A percentile compares a stretch with the other conserved stretches of the same genome.
Evolutionary conservation across 1,140 invertebrate species (phyloP).

Genomic region (Tenebrio molitor): DNA sequence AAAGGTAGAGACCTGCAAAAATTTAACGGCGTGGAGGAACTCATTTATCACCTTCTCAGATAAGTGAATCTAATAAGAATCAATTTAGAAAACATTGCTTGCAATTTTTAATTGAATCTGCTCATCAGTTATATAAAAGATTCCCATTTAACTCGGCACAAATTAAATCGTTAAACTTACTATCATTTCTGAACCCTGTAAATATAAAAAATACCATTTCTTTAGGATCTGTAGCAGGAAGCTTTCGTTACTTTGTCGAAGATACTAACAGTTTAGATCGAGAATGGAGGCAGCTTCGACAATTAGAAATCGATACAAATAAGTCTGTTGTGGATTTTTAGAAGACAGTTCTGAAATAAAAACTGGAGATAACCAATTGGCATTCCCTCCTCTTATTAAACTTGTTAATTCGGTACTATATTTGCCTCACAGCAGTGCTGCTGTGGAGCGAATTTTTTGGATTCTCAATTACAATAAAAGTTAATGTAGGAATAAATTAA

Average conservation of each 20-base stretch:
- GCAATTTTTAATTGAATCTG: not conserved
- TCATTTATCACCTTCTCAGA: not conserved
- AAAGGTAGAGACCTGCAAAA: no score
- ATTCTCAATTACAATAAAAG: not conserved
- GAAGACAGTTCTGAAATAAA: not conserved
- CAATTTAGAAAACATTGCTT: not conserved
- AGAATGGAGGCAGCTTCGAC: not conserved
- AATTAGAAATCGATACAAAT: not conserved
- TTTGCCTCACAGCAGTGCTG: not conserved
- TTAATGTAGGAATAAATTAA: constrained; percentile 13
- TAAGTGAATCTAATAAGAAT: not conserved
- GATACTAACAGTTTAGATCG: not conserved
- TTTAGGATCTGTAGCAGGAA: not conserved
- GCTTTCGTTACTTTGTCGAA: not conserved
- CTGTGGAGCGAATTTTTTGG: not conserved
- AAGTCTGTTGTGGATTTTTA: not conserved
- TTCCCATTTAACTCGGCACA: not conserved
- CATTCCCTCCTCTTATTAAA: not conserved
- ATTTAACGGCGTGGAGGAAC: no score
- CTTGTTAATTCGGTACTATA: not conserved
- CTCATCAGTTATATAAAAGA: not conserved
- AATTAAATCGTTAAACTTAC: not conserved
- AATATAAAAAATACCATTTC: not conserved
- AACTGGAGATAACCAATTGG: not conserved
- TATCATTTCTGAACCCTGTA: not conserved